Evolutionary conservation across 1,140 invertebrate genomes (phyloP), one percentile per base, ranked within the genome.

Genomic region (Cheumatopsyche charites): DNA sequence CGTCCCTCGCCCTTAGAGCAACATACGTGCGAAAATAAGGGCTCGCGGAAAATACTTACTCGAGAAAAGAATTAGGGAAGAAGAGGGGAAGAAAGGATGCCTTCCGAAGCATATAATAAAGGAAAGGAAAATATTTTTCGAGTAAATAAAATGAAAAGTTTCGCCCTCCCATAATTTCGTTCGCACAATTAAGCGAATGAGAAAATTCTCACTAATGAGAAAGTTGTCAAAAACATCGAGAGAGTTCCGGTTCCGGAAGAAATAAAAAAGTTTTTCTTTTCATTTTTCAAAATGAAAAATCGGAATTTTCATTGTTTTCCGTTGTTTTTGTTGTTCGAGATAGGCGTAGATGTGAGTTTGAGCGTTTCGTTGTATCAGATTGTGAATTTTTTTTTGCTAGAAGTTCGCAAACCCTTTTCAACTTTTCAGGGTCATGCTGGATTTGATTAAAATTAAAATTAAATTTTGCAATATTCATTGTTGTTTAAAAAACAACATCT

Each of bases 111-210:
- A 36, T 36, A 26, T 25, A 23, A 17, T 17, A 17, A 11, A 21
- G 9, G 55, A 58, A 58, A 58, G 55, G 55, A 58, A 58, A 58
- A 58, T 58, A 58, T 58, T 58, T 58, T 58, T 19, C 55, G 55
- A 58, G 55, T 58, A 58, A 58, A 58, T 58, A 58, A 58, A 58
- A 58, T 58, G 55, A 58, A 58, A 58, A 58, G 17, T 58, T 58
- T 58, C 23, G 21, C 17, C 3, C 21, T 9, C 23, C 19, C 23
- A 21, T 26, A 26, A 58, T 58, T 58, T 58, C 23, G 11, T 26
- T 26, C 55, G 55, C 55, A 58, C 55, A 58, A 58, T 58, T 58
- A 58, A 26, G 55, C 55, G 55, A 58, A 58, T 58, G 19, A 26
- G 55, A 23, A 58, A 58, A 58, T 58, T 58, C 55, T 58, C 25